These are phyloP conservation scores for Grammatotria lemairii DNA, from an alignment of 2,113 vertebrate genomes.

Conservation along the genomic window DNA sequence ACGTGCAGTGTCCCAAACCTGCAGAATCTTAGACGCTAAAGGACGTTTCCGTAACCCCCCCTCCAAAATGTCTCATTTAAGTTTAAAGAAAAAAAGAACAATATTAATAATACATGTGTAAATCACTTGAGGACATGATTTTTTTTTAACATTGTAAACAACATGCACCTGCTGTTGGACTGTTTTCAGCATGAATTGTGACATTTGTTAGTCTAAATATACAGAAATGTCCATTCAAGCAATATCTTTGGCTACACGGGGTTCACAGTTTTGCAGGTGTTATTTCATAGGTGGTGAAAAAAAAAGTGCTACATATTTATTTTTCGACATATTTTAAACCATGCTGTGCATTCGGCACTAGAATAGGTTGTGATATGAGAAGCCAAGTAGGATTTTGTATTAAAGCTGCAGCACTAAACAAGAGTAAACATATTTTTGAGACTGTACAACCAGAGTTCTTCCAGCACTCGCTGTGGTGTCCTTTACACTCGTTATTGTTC, in stretches of 20 bases:
- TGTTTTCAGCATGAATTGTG: not conserved
- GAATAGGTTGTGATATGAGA: too few relatives aligned
- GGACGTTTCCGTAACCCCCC: not conserved
- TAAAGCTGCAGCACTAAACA: not conserved
- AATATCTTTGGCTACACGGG: not conserved
- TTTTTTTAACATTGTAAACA: not conserved
- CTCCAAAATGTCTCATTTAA: not conserved
- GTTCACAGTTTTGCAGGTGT: not conserved
- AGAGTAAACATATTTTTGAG: not conserved
- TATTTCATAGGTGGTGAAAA: not conserved
- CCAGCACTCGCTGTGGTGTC: not conserved
- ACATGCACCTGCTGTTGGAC: not conserved
- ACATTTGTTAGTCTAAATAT: not conserved
- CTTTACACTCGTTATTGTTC: slow-evolving; percentile 26
- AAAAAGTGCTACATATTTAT: not conserved
- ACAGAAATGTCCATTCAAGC: not conserved
- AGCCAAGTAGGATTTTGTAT: not conserved
- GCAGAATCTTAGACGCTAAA: not conserved
- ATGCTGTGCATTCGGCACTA: not conserved
- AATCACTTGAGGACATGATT: not conserved
- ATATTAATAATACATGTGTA: slow-evolving; percentile 11
- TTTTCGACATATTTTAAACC: not conserved
- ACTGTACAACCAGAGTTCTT: not conserved
- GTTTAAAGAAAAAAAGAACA: not conserved
- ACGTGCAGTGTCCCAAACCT: not conserved